Base-by-base conservation (phyloP, 2,797 vertebrate species). In the Oreochromis grahami region DNA sequence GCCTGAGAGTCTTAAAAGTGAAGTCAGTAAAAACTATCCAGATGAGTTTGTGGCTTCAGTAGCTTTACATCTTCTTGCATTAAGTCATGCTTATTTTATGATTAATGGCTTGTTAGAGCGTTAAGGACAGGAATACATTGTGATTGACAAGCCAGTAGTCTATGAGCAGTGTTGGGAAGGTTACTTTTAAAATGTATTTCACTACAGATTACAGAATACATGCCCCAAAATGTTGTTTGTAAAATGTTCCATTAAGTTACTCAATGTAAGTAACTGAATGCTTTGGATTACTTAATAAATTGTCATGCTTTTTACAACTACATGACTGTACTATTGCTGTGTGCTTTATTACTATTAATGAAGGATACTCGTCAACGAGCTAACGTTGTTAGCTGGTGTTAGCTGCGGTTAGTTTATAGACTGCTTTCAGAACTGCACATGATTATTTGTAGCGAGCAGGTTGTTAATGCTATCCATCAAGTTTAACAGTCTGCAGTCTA, bases 151-250 rank as follows among this genome's bases (percentile, higher is more conserved):
- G 38, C 63, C 63, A 68, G 63, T 15, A 68, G 3, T 68, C 13
- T 68, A 26, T 70, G 38, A 70, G 21, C 24, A 17, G 14, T 6
- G 29, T 1, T 32, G 15, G 26, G 29, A 58, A 32, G 0, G 1
- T 58, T 58, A 58, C 56, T 58, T 58, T 58, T 58, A 58, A 58
- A 58, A 58, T 58, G 56, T 2, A 32, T 58, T 58, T 32, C 56
- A 58, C 15, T 58, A 58, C 29, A 32, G 29, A 58, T 32, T 32
- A 58, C 55, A 32, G 29, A 58, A 32, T 58, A 58, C 0, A 58
- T 58, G 29, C 0, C 0, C 56, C 56, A 58, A 58, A 58, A 58
- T 32, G 56, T 58, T 58, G 56, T 34, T 34, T 58, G 56, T 58
- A 58, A 58, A 1, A 3, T 32, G 2, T 17, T 58, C 55, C 2